phyloP scores from a whole-genome alignment of 2,113 vertebrate species.

The Brachionichthys hirsutus region DNA sequence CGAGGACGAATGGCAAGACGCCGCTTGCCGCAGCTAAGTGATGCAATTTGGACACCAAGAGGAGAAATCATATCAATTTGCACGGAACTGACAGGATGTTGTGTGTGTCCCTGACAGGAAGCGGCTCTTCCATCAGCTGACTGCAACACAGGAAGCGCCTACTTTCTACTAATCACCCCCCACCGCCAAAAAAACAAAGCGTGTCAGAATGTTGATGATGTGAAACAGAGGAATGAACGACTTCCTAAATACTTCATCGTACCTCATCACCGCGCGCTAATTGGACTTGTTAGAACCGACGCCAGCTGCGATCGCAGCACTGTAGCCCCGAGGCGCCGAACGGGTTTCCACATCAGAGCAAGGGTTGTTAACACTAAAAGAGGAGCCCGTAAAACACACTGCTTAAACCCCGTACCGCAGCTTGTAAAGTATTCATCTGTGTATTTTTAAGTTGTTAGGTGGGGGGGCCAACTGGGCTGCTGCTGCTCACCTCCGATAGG shows the following conservation, averaged over 20 bases:
- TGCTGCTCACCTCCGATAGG: slow-evolving; percentile 17
- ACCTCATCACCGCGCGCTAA: slow-evolving; percentile 46
- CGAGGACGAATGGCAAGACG: slow-evolving; percentile 13
- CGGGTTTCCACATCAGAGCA: slow-evolving; percentile 43
- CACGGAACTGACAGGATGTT: slow-evolving; percentile 42
- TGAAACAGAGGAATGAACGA: slow-evolving; percentile 39
- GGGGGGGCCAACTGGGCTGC: slow-evolving; percentile 3
- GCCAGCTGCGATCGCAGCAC: slow-evolving; percentile 55
- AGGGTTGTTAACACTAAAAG: slow-evolving; percentile 38
- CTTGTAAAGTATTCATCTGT: slow-evolving; percentile 41
- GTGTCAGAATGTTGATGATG: slow-evolving; percentile 33
- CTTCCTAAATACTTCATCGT: slow-evolving; percentile 34
- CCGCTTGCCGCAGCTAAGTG: slow-evolving; percentile 36
- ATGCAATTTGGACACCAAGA: slow-evolving; percentile 62
- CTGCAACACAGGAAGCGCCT: background rate
- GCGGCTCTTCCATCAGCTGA: slow-evolving; percentile 28
- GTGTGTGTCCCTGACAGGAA: background rate
- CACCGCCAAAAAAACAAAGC: slow-evolving; percentile 9
- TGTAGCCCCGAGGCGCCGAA: slow-evolving; percentile 42
- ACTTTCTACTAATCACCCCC: slow-evolving; percentile 5
- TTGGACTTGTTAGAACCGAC: slow-evolving; percentile 62
- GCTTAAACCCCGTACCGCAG: slow-evolving; percentile 22
- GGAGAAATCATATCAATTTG: slow-evolving; percentile 56
- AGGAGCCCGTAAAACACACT: slow-evolving; percentile 41
- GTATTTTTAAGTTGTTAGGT: slow-evolving; percentile 29